Evolutionary conservation across 2,888 invertebrate species (phyloP), one percentile per base, ranked within the genome.

Genomic region (Thyatira batis): DNA sequence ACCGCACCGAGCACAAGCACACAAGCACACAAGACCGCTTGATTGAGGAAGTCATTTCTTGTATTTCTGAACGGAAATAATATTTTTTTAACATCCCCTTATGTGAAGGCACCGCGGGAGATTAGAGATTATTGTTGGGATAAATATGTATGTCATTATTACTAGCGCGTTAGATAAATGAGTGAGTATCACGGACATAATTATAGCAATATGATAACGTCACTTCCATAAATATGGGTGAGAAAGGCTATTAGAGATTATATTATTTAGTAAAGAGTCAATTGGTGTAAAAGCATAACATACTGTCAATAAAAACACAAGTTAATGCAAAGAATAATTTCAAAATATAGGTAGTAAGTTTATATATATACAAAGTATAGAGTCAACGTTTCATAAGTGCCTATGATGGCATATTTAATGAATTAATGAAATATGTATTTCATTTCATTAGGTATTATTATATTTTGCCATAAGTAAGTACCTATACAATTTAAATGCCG

Each of bases 31-130:
- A 76, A 39, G 76, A 65, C 67, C 60, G 73, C 75, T 86, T 92
- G 92, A 92, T 92, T 92, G 90, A 90, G 92, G 92, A 92, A 92
- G 92, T 88, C 76, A 89, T 91, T 90, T 90, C 87, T 86, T 78
- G 79, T 81, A 70, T 82, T 74, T 83, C 78, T 78, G 79, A 87
- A 81, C 90, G 92, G 92, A 92, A 88, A 91, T 87, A 85, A 81
- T 82, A 80, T 85, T 88, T 91, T 85, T 85, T 89, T 82, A 73
- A 80, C 78, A 82, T 82, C 87, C 84, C 83, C 80, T 69, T 66
- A 60, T 58, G 13, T 39, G 39, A 8, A 17, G 39, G 39, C 78
- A 63, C 78, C 60, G 74, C 73, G 81, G 80, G 81, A 76, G 82
- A 87, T 89, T 87, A 88, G 79, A n/a, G 25, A 39, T 39, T 39